phyloP scores from a whole-genome alignment of 2,888 invertebrate species.

The Diadromus collaris region DNA sequence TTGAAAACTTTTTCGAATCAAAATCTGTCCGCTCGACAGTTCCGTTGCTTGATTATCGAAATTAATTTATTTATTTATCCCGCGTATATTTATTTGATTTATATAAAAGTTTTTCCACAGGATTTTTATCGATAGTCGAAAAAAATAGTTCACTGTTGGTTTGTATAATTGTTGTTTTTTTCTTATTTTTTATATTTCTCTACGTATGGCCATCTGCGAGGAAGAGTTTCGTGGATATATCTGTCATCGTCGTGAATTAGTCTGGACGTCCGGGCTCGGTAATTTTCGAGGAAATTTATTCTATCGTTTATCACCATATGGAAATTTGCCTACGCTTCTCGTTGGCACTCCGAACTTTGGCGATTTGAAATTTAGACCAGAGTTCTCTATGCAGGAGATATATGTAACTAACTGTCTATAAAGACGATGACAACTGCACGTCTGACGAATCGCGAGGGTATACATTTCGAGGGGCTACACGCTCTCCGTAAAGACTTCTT shows the following conservation, averaged over 20 bases:
- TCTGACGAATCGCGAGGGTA: constrained; percentile 29
- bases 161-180: background rate
- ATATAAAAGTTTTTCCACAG: too few species aligned
- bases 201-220: background rate
- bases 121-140: background rate
- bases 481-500: constrained; percentile 17
- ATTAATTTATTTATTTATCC: background rate
- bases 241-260: constrained; percentile 4
- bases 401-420: constrained; percentile 6
- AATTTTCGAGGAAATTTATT: constrained; percentile 43
- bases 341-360: constrained; percentile 46
- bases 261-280: background rate
- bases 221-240: constrained; percentile 1
- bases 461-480: too few species aligned
- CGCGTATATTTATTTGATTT: background rate
- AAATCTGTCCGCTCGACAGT: constrained; percentile 1
- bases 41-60: background rate
- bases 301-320: constrained; percentile 42
- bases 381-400: constrained; percentile 7
- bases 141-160: background rate
- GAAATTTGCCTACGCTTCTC: constrained; percentile 27
- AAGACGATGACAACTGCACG: constrained; percentile 13
- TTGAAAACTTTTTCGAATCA: background rate
- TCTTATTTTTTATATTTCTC: background rate
- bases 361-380: constrained; percentile 30